Percentiles rank a stretch among this genome's conserved stretches.
phyloP scores from a whole-genome alignment of 1,140 invertebrate genomes.

The Zophobas morio region DNA sequence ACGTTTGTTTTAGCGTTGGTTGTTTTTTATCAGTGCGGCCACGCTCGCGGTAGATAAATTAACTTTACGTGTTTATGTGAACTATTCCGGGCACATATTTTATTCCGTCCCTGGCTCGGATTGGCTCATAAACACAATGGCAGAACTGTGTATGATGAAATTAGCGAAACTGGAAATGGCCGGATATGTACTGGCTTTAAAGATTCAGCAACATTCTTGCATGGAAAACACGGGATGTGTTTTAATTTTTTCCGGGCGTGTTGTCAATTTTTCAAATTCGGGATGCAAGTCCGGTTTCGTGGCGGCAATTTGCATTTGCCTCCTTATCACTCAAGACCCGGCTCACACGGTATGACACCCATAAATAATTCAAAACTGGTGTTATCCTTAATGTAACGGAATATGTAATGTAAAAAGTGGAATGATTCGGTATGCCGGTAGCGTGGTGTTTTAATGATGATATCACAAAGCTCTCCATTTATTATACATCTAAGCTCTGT shows the following conservation, averaged over 20 bases:
- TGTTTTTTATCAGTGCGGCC: conserved; percentile 21
- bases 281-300: not conserved
- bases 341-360: conserved; percentile 16
- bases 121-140: conserved; percentile 29
- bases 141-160: conserved; percentile 28
- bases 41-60: conserved; percentile 28
- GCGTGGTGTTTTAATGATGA: conserved; percentile 57
- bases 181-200: too few relatives aligned
- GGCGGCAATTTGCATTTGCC: conserved; percentile 25
- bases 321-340: conserved; percentile 14
- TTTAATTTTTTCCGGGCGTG: conserved; percentile 3
- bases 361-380: conserved; percentile 57
- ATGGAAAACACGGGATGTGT: not conserved
- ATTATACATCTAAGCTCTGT: conserved; percentile 56
- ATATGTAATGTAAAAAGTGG: conserved; percentile 58
- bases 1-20: conserved; percentile 28
- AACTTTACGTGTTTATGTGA: conserved; percentile 39
- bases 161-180: not conserved
- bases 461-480: conserved; percentile 58
- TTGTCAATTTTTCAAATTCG: not conserved
- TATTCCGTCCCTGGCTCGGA: conserved; percentile 19
- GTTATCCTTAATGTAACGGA: conserved; percentile 53
- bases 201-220: too few relatives aligned
- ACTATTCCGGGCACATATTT: conserved; percentile 36
- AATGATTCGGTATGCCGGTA: conserved; percentile 55